A percentile compares a stretch with the other conserved stretches of the same genome.
phyloP scores from a whole-genome alignment of 2,113 vertebrate species.

The Daboia siamensis region DNA sequence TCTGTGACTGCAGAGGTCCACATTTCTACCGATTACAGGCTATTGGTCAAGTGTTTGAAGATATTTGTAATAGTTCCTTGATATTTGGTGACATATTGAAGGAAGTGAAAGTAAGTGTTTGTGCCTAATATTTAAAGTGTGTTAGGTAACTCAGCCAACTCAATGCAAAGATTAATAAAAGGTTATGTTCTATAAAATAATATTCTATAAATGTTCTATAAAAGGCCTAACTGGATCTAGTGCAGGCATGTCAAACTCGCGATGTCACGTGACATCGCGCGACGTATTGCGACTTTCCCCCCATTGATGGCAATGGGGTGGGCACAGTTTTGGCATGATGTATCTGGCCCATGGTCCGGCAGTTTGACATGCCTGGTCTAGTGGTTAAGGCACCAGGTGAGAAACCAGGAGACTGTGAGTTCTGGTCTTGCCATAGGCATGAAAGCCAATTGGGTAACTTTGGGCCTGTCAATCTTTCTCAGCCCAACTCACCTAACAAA shows the following conservation, averaged over 20 bases:
- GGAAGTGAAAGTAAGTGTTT: constrained; percentile 76
- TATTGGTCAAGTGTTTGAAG: constrained; percentile 74
- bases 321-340: rapidly evolving
- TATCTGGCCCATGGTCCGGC: no score
- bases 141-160: background rate
- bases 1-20: constrained; percentile 49
- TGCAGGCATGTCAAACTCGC: background rate
- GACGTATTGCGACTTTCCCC: no score
- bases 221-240: background rate
- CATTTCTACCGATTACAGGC: constrained; percentile 65
- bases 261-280: no score
- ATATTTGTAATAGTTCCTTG: constrained; percentile 73
- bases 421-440: background rate
- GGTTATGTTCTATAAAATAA: background rate
- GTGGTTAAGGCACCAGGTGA: background rate
- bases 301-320: no score
- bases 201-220: background rate
- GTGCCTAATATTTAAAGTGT: background rate
- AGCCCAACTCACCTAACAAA: background rate
- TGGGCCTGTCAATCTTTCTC: background rate
- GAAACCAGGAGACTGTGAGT: background rate
- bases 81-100: constrained; percentile 76
- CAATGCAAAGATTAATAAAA: background rate
- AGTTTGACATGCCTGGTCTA: background rate
- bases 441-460: background rate